Evolutionary conservation across 2,888 invertebrate species (phyloP).

Genomic region (Nymphalis urticae): DNA sequence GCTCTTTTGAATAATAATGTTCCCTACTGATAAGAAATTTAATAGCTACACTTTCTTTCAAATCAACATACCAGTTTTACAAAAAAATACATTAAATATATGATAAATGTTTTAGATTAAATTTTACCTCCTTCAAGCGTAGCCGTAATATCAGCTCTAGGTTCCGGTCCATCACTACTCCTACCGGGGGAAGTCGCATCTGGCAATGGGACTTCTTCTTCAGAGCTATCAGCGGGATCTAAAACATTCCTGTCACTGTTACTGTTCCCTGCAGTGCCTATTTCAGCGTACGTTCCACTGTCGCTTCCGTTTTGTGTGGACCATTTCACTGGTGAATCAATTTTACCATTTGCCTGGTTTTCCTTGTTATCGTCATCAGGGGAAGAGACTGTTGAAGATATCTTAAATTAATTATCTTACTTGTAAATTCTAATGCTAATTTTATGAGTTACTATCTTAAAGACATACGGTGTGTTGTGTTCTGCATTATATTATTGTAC

Average conservation of each 20-base stretch:
- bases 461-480: no score
- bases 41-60: no score
- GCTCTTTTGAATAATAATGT: no score
- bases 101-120: not conserved
- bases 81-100: not conserved
- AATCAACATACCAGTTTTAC: no score
- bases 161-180: slow-evolving; percentile 77
- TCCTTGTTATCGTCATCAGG: slow-evolving; percentile 78
- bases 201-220: slow-evolving; percentile 74
- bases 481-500: no score
- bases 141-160: slow-evolving; percentile 74
- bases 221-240: slow-evolving; percentile 77
- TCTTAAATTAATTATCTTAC: not conserved
- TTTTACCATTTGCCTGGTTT: slow-evolving; percentile 75
- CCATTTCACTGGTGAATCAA: slow-evolving; percentile 76
- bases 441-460: no score
- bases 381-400: slow-evolving; percentile 35
- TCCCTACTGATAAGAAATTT: no score
- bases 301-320: slow-evolving; percentile 76
- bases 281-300: slow-evolving; percentile 78
- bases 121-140: slow-evolving; percentile 68
- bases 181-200: slow-evolving; percentile 76
- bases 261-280: slow-evolving; percentile 71
- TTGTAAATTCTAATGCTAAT: not conserved
- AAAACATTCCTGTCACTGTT: slow-evolving; percentile 73